Evolutionary conservation across 2,113 vertebrate species (phyloP).

Genomic region (Cranoglanis bouderius): DNA sequence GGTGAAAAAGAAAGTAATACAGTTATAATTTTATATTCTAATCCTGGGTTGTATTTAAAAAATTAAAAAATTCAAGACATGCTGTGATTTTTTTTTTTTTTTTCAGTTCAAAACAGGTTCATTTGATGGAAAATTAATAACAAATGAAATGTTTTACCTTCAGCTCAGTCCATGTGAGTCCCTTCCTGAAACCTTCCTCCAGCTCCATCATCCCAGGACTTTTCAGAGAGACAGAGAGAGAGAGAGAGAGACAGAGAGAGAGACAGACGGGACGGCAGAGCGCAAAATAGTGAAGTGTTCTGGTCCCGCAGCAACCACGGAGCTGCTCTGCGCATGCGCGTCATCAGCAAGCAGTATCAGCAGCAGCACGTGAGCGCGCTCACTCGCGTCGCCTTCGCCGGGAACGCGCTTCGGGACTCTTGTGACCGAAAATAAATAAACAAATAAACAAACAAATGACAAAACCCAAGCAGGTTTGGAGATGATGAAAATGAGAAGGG

Average conservation of each 20-base stretch:
- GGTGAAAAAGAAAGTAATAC: no score
- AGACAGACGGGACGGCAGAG: not conserved
- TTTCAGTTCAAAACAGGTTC: not conserved
- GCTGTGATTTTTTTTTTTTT: not conserved
- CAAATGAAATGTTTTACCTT: conserved; percentile 6
- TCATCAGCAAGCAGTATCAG: conserved; percentile 19
- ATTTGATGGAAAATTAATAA: not conserved
- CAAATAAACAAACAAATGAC: not conserved
- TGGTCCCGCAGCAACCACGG: conserved; percentile 28
- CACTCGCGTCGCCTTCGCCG: conserved; percentile 14
- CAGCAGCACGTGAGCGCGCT: conserved; percentile 42
- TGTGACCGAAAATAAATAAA: not conserved
- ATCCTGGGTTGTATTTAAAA: not conserved
- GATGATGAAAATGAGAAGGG: not conserved
- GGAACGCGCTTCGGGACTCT: conserved; percentile 15
- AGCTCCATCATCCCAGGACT: not conserved
- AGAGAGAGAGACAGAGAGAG: not conserved
- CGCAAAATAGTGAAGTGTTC: not conserved
- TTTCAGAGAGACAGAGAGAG: not conserved
- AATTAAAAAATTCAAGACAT: not conserved
- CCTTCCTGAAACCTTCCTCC: not conserved
- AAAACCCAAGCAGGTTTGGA: not conserved
- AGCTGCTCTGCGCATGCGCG: conserved; percentile 37
- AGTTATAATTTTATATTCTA: no score
- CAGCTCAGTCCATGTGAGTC: not conserved